Evolutionary conservation across 1,140 invertebrate genomes (phyloP).

Genomic region (Solenopsis fugax): DNA sequence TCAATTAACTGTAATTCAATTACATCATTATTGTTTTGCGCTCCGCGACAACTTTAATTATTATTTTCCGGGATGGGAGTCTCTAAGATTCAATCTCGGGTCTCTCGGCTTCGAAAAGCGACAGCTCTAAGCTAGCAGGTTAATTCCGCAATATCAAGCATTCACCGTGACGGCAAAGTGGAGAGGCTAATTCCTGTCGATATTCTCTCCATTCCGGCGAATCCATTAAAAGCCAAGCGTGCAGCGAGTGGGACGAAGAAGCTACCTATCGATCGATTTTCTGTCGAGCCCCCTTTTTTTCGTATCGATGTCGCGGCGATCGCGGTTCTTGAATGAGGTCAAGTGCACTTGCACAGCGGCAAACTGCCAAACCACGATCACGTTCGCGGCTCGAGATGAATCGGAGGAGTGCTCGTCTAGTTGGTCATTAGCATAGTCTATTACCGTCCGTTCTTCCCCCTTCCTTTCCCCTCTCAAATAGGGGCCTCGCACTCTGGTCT

Average conservation of each 20-base stretch:
- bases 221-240: slow-evolving; percentile 37
- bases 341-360: slow-evolving; percentile 56
- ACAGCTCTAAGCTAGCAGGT: background rate
- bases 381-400: slow-evolving; percentile 47
- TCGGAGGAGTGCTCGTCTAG: slow-evolving; percentile 33
- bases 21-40: slow-evolving; percentile 30
- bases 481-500: slow-evolving; percentile 6
- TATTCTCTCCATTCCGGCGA: slow-evolving; percentile 41
- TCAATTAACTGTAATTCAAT: slow-evolving; percentile 2
- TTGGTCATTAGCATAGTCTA: slow-evolving; percentile 55
- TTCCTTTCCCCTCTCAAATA: background rate
- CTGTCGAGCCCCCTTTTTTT: slow-evolving; percentile 20
- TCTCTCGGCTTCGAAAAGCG: slow-evolving; percentile 26
- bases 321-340: slow-evolving; percentile 33
- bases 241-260: slow-evolving; percentile 22
- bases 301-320: background rate
- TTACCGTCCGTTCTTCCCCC: background rate
- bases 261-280: slow-evolving; percentile 33
- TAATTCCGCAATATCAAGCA: slow-evolving; percentile 54
- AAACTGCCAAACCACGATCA: slow-evolving; percentile 63
- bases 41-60: slow-evolving; percentile 10
- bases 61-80: background rate
- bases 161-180: slow-evolving; percentile 30
- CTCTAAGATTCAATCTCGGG: slow-evolving; percentile 42
- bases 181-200: slow-evolving; percentile 55